Conservation (phyloP, 2,797 vertebrate genomes). For the Parambassis ranga region DNA sequence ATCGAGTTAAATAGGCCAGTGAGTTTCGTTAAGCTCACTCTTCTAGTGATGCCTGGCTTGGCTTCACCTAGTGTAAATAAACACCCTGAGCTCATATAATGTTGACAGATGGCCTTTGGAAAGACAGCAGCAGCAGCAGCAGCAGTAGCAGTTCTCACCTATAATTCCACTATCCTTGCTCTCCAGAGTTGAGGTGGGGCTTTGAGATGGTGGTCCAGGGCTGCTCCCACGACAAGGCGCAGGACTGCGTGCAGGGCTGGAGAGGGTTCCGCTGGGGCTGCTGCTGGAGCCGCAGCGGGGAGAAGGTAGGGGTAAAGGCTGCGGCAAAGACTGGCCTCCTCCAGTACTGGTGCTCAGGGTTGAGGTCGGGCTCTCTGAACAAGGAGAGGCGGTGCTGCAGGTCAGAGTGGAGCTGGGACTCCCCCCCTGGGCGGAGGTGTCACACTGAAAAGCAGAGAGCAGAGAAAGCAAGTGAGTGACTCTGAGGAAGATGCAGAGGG, state of each 20-base stretch:
- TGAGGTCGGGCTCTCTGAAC: constrained; percentile 91
- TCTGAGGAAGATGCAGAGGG: neutral
- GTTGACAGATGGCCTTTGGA: constrained; percentile 1
- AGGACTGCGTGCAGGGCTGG: constrained; percentile 38
- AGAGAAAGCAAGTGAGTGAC: neutral
- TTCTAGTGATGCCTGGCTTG: constrained; percentile 1
- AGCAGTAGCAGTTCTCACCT: constrained; percentile 79
- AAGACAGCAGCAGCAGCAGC: neutral
- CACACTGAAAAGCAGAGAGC: constrained; percentile 73
- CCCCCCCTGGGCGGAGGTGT: constrained; percentile 81
- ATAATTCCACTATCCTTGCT: constrained; percentile 97
- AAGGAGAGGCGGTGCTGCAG: constrained; percentile 92
- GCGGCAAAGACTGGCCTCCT: constrained; percentile 46
- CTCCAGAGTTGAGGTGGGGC: constrained; percentile 95
- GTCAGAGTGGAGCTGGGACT: constrained; percentile 94
- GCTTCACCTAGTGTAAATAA: constrained; percentile 18
- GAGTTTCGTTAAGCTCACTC: neutral
- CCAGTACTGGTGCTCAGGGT: constrained; percentile 85
- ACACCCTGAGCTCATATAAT: neutral
- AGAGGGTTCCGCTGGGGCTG: constrained; percentile 67
- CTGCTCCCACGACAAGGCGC: constrained; percentile 58
- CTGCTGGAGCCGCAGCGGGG: constrained; percentile 43
- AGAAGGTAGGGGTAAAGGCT: constrained; percentile 49
- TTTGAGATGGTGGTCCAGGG: constrained; percentile 87
- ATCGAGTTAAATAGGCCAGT: neutral